Percentiles rank a stretch among this genome's conserved stretches.
phyloP scores from a whole-genome alignment of 1,140 invertebrate genomes.

The Hylaeus volcanicus region DNA sequence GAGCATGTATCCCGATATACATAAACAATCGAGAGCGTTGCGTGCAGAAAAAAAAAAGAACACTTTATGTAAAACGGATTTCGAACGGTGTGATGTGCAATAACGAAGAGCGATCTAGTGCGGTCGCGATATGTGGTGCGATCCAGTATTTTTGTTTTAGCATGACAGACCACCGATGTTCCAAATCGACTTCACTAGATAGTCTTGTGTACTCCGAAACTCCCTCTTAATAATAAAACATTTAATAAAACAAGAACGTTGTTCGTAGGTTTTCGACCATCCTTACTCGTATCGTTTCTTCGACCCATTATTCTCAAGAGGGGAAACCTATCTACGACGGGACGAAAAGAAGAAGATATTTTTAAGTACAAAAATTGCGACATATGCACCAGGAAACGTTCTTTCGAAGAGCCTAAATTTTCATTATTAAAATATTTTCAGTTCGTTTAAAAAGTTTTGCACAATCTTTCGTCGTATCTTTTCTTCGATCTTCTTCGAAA shows the following conservation, averaged over 20 bases:
- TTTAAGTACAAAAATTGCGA: no score
- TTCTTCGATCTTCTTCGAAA: no score
- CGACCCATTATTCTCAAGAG: no score
- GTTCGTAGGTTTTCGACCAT: not conserved
- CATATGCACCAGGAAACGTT: no score
- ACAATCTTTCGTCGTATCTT: no score
- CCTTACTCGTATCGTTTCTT: not conserved
- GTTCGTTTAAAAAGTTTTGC: no score
- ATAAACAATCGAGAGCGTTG: slow-evolving; percentile 25
- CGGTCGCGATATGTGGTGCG: slow-evolving; percentile 46
- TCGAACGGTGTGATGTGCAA: slow-evolving; percentile 60
- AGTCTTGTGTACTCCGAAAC: slow-evolving; percentile 70
- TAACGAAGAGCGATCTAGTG: slow-evolving; percentile 48
- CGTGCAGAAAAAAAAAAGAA: not conserved
- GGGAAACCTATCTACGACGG: no score
- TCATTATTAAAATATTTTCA: no score
- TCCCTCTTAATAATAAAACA: slow-evolving; percentile 74
- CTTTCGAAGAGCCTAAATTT: no score
- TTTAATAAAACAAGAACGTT: slow-evolving; percentile 67
- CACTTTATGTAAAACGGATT: slow-evolving; percentile 46
- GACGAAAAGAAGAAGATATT: no score
- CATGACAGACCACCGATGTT: slow-evolving; percentile 62
- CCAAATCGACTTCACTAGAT: slow-evolving; percentile 67
- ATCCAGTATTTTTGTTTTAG: slow-evolving; percentile 71
- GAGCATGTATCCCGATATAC: slow-evolving; percentile 11